phyloP scores from a whole-genome alignment of 2,797 vertebrate species.

The Cichlasoma orientale region DNA sequence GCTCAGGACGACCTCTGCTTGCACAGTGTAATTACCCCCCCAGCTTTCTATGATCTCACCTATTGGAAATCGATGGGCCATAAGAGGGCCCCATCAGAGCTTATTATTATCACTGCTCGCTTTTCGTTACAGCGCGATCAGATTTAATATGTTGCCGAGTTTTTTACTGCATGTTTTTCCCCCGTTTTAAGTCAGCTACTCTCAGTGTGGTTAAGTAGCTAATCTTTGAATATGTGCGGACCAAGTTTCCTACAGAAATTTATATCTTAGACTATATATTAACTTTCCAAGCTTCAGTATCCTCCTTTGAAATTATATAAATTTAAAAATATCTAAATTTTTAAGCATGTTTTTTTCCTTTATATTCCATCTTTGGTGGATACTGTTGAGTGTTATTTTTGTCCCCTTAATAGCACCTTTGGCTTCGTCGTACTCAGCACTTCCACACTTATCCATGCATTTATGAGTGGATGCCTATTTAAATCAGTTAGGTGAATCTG shows the following conservation, averaged over 20 bases:
- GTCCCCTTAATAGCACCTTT: slow-evolving; percentile 51
- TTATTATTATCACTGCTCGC: slow-evolving; percentile 78
- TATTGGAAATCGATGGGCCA: slow-evolving; percentile 84
- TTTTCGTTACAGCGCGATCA: slow-evolving; percentile 73
- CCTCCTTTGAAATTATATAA: not conserved
- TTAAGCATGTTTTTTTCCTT: not conserved
- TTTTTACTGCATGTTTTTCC: slow-evolving; percentile 54
- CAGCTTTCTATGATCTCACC: slow-evolving; percentile 77
- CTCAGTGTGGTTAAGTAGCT: not conserved
- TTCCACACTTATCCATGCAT: slow-evolving; percentile 25
- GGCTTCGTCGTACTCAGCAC: slow-evolving; percentile 41
- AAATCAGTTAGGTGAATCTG: slow-evolving; percentile 49
- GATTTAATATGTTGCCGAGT: slow-evolving; percentile 71
- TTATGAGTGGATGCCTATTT: slow-evolving; percentile 55
- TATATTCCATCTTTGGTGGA: slow-evolving; percentile 3
- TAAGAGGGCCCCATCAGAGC: slow-evolving; percentile 80
- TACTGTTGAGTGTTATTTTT: slow-evolving; percentile 28
- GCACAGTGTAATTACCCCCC: slow-evolving; percentile 82
- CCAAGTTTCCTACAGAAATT: not conserved
- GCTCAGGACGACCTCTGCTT: slow-evolving; percentile 81
- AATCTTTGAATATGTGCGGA: not conserved
- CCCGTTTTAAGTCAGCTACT: slow-evolving; percentile 14
- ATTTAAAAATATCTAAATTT: not conserved
- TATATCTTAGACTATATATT: not conserved
- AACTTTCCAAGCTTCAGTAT: not conserved